A percentile compares a stretch with the other conserved stretches of the same genome.
Conservation (phyloP, 2,888 invertebrate genomes). For the Nematopogon swammerdamellus region DNA sequence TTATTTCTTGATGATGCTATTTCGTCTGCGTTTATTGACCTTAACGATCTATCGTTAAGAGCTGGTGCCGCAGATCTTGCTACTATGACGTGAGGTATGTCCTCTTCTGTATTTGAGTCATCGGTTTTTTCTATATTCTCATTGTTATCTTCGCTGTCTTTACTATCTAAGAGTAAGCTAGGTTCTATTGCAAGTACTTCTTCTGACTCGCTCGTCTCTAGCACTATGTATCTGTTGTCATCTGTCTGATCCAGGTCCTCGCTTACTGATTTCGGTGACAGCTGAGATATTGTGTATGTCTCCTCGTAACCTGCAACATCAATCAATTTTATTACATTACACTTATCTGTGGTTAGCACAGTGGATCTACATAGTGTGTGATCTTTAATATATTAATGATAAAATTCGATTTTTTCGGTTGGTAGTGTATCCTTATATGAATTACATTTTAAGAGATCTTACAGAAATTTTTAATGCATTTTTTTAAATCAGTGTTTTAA, state of each 20-base stretch:
- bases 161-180: constrained; percentile 17
- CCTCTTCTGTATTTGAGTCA: constrained; percentile 19
- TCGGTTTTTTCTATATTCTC: constrained; percentile 15
- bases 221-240: constrained; percentile 13
- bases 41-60: constrained; percentile 30
- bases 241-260: constrained; percentile 14
- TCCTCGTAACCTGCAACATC: constrained; percentile 55
- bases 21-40: constrained; percentile 54
- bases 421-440: too few relatives aligned
- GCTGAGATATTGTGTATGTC: constrained; percentile 61
- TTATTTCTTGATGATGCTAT: constrained; percentile 53
- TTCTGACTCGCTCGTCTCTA: constrained; percentile 33
- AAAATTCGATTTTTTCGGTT: too few relatives aligned
- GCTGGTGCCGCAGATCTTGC: constrained; percentile 57
- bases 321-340: too few relatives aligned
- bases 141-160: constrained; percentile 21
- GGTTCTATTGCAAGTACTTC: constrained; percentile 40
- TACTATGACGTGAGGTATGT: constrained; percentile 39
- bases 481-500: too few relatives aligned
- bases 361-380: too few relatives aligned
- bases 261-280: constrained; percentile 63
- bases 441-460: too few relatives aligned
- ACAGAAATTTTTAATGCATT: too few relatives aligned
- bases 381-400: too few relatives aligned
- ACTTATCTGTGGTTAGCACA: too few relatives aligned